A percentile compares a stretch with the other conserved stretches of the same genome.
Evolutionary conservation across 2,888 invertebrate species (phyloP).

Genomic region (Polydrusus tereticollis): DNA sequence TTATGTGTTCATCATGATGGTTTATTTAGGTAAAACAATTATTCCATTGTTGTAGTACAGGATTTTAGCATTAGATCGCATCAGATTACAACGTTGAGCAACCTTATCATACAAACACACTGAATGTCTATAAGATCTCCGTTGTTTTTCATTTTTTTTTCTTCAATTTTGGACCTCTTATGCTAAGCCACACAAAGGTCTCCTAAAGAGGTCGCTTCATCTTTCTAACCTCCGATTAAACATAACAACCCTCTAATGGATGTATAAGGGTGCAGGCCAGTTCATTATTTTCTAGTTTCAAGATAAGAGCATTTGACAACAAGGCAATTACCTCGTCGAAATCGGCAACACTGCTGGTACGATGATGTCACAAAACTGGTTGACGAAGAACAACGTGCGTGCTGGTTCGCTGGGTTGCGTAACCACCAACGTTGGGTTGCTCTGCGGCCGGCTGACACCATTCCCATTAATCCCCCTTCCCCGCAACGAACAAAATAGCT

Average conservation of each 20-base stretch:
- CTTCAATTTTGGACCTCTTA: too few species aligned
- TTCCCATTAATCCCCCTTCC: constrained; percentile 57
- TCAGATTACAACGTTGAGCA: constrained; percentile 4
- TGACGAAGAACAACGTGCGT: constrained; percentile 57
- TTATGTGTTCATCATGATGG: constrained; percentile 37
- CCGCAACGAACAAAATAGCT: constrained; percentile 30
- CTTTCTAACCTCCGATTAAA: too few species aligned
- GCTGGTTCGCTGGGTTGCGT: constrained; percentile 57
- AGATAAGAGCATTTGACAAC: background rate
- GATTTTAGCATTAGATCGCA: constrained; percentile 37
- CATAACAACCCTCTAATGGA: too few species aligned
- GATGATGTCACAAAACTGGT: constrained; percentile 48
- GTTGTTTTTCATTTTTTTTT: too few species aligned
- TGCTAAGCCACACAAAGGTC: too few species aligned
- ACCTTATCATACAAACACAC: background rate
- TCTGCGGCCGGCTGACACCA: constrained; percentile 58
- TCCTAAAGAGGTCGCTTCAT: too few species aligned
- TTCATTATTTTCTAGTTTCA: background rate
- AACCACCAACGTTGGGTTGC: constrained; percentile 52
- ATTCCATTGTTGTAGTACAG: constrained; percentile 38
- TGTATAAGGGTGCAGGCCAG: too few species aligned
- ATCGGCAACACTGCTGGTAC: constrained; percentile 10
- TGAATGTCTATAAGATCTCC: too few species aligned
- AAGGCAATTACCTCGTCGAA: background rate
- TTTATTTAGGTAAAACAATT: constrained; percentile 41